phyloP scores from a whole-genome alignment of 2,888 invertebrate genomes.

The Andrena dorsata region DNA sequence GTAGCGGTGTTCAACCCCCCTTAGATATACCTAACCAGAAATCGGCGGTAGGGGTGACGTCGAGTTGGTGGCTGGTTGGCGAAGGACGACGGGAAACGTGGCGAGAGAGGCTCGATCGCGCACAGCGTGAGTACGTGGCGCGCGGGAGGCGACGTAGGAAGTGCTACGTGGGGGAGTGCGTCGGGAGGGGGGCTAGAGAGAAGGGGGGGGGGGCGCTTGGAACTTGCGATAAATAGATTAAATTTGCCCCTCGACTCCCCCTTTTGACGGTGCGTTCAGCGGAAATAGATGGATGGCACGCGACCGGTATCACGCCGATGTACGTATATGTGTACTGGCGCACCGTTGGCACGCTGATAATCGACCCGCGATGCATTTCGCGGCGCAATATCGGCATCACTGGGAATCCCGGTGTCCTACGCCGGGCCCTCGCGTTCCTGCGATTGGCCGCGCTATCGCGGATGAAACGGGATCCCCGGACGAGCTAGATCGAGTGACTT shows the following conservation, averaged over 20 bases:
- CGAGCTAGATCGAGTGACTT: conserved; percentile 51
- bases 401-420: conserved; percentile 4
- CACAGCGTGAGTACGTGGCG: conserved; percentile 16
- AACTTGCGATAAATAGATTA: conserved; percentile 79
- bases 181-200: not conserved
- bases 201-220: conserved; percentile 47
- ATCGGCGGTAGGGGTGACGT: not conserved
- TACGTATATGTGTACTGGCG: not conserved
- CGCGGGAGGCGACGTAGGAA: not conserved
- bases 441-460: no score
- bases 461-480: conserved; percentile 8
- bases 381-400: conserved; percentile 32
- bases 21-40: conserved; percentile 45
- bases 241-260: conserved; percentile 76
- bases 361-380: conserved; percentile 53
- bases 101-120: conserved; percentile 31
- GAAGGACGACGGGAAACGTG: conserved; percentile 10
- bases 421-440: no score
- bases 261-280: conserved; percentile 74
- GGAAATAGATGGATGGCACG: conserved; percentile 82
- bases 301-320: conserved; percentile 72
- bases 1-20: conserved; percentile 33
- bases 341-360: conserved; percentile 49
- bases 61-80: conserved; percentile 2
- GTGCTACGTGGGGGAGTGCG: not conserved